These are phyloP conservation scores for Melospiza melodia DNA, from an alignment of 2,113 vertebrate genomes.

Conservation along the genomic window DNA sequence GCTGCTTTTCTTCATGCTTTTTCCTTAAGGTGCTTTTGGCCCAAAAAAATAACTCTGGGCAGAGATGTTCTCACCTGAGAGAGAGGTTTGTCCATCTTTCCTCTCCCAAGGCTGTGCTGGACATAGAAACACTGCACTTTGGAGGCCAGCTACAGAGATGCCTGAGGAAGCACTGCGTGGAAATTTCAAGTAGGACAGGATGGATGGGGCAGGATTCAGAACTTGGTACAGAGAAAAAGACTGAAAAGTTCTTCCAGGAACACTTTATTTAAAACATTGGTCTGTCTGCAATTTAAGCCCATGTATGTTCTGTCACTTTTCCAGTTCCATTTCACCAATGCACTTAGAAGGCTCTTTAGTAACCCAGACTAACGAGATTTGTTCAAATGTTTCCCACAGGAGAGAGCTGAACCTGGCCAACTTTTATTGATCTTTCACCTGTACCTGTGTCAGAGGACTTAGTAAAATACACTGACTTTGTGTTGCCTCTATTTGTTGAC, in stretches of 20 bases:
- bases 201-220: neutral
- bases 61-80: neutral
- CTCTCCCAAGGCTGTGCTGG: neutral
- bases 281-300: neutral
- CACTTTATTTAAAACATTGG: neutral
- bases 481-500: constrained; percentile 22
- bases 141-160: neutral
- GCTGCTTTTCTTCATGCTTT: neutral
- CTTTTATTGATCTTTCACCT: constrained; percentile 20
- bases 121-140: neutral
- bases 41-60: neutral
- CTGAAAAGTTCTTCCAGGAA: neutral
- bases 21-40: neutral
- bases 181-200: neutral
- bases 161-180: neutral
- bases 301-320: neutral
- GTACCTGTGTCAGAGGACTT: neutral
- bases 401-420: neutral
- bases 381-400: neutral
- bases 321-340: neutral
- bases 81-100: neutral
- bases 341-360: neutral
- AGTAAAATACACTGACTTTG: constrained; percentile 6
- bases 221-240: neutral
- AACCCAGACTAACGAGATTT: neutral